Evolutionary conservation across 2,113 vertebrate genomes (phyloP), one percentile per base, ranked within the genome.

Genomic region (Kryptolebias marmoratus): DNA sequence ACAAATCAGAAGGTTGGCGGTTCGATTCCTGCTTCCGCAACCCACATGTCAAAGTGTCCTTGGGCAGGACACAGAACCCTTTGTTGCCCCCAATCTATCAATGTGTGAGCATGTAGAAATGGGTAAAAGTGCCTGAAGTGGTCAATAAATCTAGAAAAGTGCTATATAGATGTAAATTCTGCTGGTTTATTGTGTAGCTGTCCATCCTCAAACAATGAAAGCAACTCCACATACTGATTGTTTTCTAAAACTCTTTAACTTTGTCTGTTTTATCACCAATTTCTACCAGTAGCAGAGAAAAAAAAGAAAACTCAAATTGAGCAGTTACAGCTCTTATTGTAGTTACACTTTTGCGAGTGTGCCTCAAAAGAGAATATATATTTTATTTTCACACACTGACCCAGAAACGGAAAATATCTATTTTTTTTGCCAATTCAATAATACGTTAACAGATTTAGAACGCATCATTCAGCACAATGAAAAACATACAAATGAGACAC

Each of bases 401-500:
- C 47, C 12, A 64, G 18, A 71, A 47, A 16, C 45, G n/a, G 12
- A 16, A 6, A 50, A 11, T 44, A 58, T 59, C 28, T 50, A 56
- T 47, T 53, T 18, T 68, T 12, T 2, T 39, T 4, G 15, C 36
- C 32, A 39, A 64, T 14, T 60, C 0, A 65, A 16, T 64, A 45
- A 12, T 16, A 14, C n/a, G 4, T 62, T 42, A 1, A 28, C 31
- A 53, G 5, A 53, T n/a, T 8, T 59, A 45, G 1, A 77, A 47
- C 50, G 2, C 49, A 11, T 53, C 61, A 30, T 27, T 28, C 16
- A 27, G 64, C 39, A 30, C 28, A 61, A 22, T n/a, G n/a, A n/a
- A n/a, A 61, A 79, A 7, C 7, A 62, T 39, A 64, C 56, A 32
- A 15, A 76, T 48, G 18, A 55, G 53, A 13, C 31, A 16, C 28